Evolutionary conservation across 92 coral and sea anemone species (phyloP).

Genomic region (Actinostola sp.): DNA sequence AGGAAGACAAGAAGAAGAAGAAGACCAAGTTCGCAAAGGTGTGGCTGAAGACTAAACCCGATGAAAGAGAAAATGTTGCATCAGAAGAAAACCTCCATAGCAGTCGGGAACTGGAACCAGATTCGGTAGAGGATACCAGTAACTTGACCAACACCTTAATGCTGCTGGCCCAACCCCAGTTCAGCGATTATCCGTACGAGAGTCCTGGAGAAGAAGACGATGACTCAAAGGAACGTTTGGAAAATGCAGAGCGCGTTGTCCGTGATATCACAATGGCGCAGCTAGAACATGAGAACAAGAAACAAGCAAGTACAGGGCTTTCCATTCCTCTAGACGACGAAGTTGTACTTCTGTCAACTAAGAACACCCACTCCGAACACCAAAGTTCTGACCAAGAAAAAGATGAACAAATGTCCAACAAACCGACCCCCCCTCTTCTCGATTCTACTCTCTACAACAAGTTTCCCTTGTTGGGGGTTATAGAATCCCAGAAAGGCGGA

Average conservation of each 20-base stretch:
- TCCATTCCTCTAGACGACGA: slow-evolving; percentile 12
- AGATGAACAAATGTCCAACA: not conserved
- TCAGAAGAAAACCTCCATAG: not conserved
- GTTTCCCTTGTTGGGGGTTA: slow-evolving; percentile 4
- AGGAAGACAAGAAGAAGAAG: slow-evolving; percentile 7
- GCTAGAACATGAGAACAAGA: slow-evolving; percentile 3
- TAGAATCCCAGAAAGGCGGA: slow-evolving; percentile 5
- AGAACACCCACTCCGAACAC: not conserved
- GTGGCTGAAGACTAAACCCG: slow-evolving; percentile 20
- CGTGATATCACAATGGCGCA: slow-evolving; percentile 18
- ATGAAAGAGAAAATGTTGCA: not conserved
- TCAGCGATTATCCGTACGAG: slow-evolving; percentile 6
- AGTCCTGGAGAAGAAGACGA: not conserved
- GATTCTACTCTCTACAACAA: slow-evolving; percentile 17
- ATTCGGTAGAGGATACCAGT: not conserved
- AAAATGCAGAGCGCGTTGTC: not conserved
- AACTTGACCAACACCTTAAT: slow-evolving; percentile 16
- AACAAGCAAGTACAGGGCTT: not conserved
- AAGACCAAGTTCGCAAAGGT: not conserved
- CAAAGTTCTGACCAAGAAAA: not conserved
- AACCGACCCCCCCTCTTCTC: slow-evolving; percentile 27
- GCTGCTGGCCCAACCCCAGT: slow-evolving; percentile 11
- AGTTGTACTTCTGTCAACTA: not conserved
- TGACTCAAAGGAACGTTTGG: not conserved
- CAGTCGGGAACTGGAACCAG: not conserved